Evolutionary conservation across 2,113 vertebrate genomes (phyloP).

Genomic region (Pogonocichla stellata): DNA sequence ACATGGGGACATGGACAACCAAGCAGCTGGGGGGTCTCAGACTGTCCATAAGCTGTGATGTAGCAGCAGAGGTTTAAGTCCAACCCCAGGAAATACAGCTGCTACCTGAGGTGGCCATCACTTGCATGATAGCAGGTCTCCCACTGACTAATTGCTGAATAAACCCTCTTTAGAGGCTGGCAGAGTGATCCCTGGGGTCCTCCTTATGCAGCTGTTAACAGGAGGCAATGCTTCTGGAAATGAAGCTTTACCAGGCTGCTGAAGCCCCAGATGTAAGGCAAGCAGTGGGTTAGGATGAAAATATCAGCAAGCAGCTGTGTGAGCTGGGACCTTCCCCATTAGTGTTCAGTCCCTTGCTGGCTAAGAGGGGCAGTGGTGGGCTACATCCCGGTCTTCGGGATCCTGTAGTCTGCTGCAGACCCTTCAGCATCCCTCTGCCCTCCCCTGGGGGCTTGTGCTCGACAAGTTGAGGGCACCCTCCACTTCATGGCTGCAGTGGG

Average conservation of each 20-base stretch:
- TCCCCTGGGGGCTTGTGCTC: accelerated
- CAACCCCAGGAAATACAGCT: background rate
- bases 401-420: background rate
- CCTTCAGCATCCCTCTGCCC: background rate
- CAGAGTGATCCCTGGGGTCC: background rate
- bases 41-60: accelerated
- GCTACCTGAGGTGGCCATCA: background rate
- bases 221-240: slow-evolving; percentile 7
- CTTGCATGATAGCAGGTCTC: background rate
- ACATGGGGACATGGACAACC: accelerated
- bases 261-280: background rate
- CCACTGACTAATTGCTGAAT: background rate
- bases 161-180: background rate
- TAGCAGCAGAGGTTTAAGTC: background rate
- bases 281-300: background rate
- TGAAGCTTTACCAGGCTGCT: background rate
- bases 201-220: background rate
- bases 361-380: background rate
- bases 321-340: background rate
- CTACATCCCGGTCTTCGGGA: background rate
- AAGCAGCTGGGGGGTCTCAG: background rate
- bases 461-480: background rate
- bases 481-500: background rate
- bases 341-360: background rate
- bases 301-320: background rate